Evolutionary conservation across 2,113 vertebrate genomes (phyloP), one percentile per base, ranked within the genome.

Genomic region (Cinclus cinclus): DNA sequence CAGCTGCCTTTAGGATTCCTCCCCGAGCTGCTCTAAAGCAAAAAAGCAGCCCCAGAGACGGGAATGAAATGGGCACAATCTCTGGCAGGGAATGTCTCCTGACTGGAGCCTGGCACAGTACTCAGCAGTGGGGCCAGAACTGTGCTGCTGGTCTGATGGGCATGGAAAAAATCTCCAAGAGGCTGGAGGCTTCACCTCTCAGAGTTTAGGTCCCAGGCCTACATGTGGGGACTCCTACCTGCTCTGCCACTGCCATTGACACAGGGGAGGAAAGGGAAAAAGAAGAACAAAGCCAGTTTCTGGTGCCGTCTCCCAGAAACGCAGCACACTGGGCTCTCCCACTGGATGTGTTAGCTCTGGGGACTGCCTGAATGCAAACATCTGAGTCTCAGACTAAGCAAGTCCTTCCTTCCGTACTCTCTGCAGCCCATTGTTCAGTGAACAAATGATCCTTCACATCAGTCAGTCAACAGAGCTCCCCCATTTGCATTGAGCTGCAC

Each of bases 211-310:
- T 50, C 23, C 41, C 62, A 69, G n/a, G 22, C 25, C 9, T 0
- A 0, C 12, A 10, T 1, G 4, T 3, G 25, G 16, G 16, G 28
- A 20, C 33, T 69, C 58, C 53, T 5, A 5, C 14, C 75, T 1
- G 2, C 11, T 50, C 46, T 0, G 1, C 39, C 19, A 52, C 24
- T 67, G n/a, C 13, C 58, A 10, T 2, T 2, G 15, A n/a, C 44
- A 50, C 0, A 1, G 42, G 7, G 37, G 5, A 81, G 17, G 22
- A 60, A 60, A 73, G 44, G 35, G 50, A 47, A 33, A 55, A 87
- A 41, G 37, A 35, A 78, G 37, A 86, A 71, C 27, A 46, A 58
- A 88, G 6, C 4, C 4, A 2, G 11, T 31, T 83, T 64, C 37
- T 65, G 55, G 31, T 65, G 55, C 37, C 10, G 62, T 25, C 47